Conservation (phyloP, 2,888 invertebrate genomes). For the Ctenicera cuprea region DNA sequence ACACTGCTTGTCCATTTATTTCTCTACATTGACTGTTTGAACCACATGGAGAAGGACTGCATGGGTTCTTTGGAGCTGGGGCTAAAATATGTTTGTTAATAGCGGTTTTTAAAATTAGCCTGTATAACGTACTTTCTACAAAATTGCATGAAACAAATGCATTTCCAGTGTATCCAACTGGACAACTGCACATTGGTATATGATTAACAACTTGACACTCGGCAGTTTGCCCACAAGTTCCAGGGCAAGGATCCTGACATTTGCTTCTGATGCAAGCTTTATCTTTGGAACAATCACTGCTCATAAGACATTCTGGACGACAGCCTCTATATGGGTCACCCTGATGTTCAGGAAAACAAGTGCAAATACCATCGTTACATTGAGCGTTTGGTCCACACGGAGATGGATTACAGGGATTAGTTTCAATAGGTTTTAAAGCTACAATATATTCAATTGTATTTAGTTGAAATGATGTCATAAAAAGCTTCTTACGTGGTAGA, state of each 20-base stretch:
- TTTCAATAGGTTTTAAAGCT: slow-evolving; percentile 67
- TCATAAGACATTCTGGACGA: slow-evolving; percentile 83
- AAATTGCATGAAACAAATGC: slow-evolving; percentile 79
- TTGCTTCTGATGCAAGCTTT: slow-evolving; percentile 81
- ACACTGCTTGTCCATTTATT: slow-evolving; percentile 83
- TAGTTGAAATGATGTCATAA: background rate
- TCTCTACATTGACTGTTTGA: slow-evolving; percentile 86
- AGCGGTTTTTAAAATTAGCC: slow-evolving; percentile 52
- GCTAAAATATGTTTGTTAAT: slow-evolving; percentile 59
- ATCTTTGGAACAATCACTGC: slow-evolving; percentile 78
- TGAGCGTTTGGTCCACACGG: slow-evolving; percentile 90
- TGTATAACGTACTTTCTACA: slow-evolving; percentile 67
- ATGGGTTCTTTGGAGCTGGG: slow-evolving; percentile 77
- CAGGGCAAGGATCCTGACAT: slow-evolving; percentile 80
- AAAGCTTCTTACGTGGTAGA: slow-evolving; percentile 64
- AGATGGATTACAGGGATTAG: slow-evolving; percentile 83
- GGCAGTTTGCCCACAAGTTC: slow-evolving; percentile 83
- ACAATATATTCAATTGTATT: slow-evolving; percentile 57
- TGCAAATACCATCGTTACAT: slow-evolving; percentile 87
- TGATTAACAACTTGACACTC: slow-evolving; percentile 84
- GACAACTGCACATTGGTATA: slow-evolving; percentile 84
- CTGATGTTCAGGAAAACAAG: slow-evolving; percentile 84
- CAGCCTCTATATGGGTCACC: slow-evolving; percentile 86
- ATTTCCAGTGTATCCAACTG: slow-evolving; percentile 80
- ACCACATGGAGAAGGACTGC: slow-evolving; percentile 84